Evolutionary conservation across 35 echinoderm and acorn worm species (phyloP), one percentile per base, ranked within the genome.

Genomic region (Heliocidaris tuberculata): DNA sequence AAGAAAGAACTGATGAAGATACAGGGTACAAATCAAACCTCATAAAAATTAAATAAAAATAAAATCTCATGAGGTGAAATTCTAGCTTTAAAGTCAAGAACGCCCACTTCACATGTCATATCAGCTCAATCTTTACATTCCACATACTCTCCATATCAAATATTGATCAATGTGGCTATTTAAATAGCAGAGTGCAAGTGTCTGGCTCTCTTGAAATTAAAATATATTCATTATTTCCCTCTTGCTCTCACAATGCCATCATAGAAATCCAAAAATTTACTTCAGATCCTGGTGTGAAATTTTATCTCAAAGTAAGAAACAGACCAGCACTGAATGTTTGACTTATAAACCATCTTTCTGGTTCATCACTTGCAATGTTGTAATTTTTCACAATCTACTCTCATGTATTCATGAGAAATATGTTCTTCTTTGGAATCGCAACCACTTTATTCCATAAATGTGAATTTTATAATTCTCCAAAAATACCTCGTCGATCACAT

Each of bases 151-250:
- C 65, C 27, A 78, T 78, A 78, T 78, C 65, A n/a, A 78, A 78
- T 78, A 78, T 78, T 78, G 65, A 78, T 78, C 65, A 78, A 78
- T 78, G 65, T 78, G 65, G 27, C 65, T 78, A 19, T 78, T 78
- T 78, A 78, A 78, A 78, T 78, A 78, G 65, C 65, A 78, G 17
- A 78, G 65, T 78, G 65, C 65, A 78, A 19, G 65, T 6, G 19
- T 78, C 65, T 24, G 65, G 65, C 65, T 78, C 65, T 78, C 65
- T 27, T 78, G 65, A 78, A 78, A 78, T 78, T 29, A 78, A 78
- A 29, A 78, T 78, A 24, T 27, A 56, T 56, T 56, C 10, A 56
- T 56, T 56, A 56, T 78, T 78, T 78, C 65, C 21, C 65, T 78
- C 65, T n/a, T 78, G 65, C 65, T n/a, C 6, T 1, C 27, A 5